Evolutionary conservation across 2,888 invertebrate species (phyloP), one percentile per base, ranked within the genome.

Genomic region (Rambutsinella grinnellia): DNA sequence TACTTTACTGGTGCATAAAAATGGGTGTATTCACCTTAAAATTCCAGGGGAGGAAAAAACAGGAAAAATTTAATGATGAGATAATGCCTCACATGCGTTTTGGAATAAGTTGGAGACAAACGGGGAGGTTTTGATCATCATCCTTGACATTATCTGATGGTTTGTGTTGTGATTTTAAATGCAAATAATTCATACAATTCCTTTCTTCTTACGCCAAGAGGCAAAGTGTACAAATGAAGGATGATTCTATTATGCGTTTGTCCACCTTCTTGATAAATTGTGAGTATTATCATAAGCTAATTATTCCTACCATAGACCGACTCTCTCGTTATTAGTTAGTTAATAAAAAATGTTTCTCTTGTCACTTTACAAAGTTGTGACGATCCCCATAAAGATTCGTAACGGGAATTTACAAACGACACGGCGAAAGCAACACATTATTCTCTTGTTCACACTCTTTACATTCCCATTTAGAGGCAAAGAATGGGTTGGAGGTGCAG

Each of bases 21-120:
- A 57, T 53, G 67, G 67, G 67, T 67, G 67, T 56, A 67, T 67
- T 67, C 67, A 47, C 47, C 49, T 67, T 67, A 67, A 57, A 67
- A 67, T 67, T 67, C 67, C 67, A 57, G 67, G 46, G 56, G 36
- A 23, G 36, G 17, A 23, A 26, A 17, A 67, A 13, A 66, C 8
- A 8, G 2, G 3, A 5, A 54, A 3, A 21, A 19, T 15, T 2
- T 23, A 54, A 3, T n/a, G 8, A 54, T 23, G 24, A 44, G 2
- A 2, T 19, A 58, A 60, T 46, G 19, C 23, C 46, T 60, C n/a
- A 60, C 60, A 44, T 60, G 21, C 15, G 23, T 44, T 58, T 44
- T 46, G 44, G 46, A 57, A 19, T n/a, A n/a, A n/a, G n/a, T n/a
- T n/a, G n/a, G n/a, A n/a, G n/a, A n/a, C n/a, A n/a, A n/a, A n/a